A percentile compares a stretch with the other conserved stretches of the same genome.
These are phyloP conservation scores for Pristionchus arcanus DNA, from an alignment of 2,888 invertebrate genomes.

Conservation along the genomic window DNA sequence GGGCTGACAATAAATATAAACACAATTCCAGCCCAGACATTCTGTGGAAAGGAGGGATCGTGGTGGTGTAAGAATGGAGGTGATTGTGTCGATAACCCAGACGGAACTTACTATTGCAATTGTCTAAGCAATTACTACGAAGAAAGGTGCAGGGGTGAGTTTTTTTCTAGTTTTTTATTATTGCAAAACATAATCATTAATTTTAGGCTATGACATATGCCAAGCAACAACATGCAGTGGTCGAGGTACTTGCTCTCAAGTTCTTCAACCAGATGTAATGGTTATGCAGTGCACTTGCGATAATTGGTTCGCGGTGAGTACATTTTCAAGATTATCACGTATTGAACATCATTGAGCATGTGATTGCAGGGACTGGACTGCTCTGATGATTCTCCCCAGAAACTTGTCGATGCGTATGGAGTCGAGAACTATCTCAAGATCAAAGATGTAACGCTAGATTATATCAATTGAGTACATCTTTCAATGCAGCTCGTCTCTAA, in stretches of 20 bases:
- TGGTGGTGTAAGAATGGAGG: conserved; percentile 49
- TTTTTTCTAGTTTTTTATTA: background rate
- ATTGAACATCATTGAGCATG: background rate
- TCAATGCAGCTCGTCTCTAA: background rate
- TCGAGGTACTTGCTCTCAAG: background rate
- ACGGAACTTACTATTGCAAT: conserved; percentile 2
- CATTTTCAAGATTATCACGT: background rate
- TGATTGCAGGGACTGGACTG: conserved; percentile 8
- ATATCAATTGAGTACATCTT: background rate
- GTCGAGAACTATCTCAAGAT: conserved; percentile 48
- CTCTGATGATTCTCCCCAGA: conserved; percentile 34
- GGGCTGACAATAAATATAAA: background rate
- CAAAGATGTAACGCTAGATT: background rate
- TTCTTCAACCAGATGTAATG: background rate
- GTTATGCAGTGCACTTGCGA: conserved; percentile 10
- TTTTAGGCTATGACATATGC: background rate
- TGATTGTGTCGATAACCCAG: background rate
- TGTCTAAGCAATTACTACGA: conserved; percentile 2
- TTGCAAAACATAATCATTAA: background rate
- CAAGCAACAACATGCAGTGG: conserved; percentile 25
- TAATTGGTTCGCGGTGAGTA: conserved; percentile 5
- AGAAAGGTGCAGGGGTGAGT: conserved; percentile 3
- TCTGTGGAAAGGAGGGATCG: background rate
- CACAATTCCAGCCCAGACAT: background rate
- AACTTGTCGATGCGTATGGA: conserved; percentile 13